A percentile compares a stretch with the other conserved stretches of the same genome.
Conservation (phyloP, 2,888 invertebrate genomes). For the Pogonocherus hispidulus region DNA sequence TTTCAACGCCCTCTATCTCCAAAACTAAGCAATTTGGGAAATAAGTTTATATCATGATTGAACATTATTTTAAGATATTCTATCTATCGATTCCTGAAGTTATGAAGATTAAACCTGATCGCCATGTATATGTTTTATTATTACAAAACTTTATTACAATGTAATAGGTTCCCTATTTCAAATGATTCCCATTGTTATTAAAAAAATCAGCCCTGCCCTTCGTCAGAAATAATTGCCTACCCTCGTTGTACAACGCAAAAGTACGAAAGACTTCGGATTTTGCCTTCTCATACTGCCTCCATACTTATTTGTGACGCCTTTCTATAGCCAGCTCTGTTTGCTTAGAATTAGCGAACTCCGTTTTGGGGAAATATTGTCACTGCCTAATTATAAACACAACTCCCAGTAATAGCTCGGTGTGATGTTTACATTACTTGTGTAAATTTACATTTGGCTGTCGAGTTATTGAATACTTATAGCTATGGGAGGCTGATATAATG, state of each 20-base stretch:
- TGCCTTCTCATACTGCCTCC: constrained; percentile 14
- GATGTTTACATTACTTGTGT: constrained; percentile 65
- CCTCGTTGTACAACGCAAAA: constrained; percentile 9
- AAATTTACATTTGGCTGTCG: constrained; percentile 66
- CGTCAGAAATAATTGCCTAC: too few relatives aligned
- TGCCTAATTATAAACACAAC: constrained; percentile 68
- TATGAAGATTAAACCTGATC: too few relatives aligned
- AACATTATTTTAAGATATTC: too few relatives aligned
- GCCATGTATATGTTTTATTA: too few relatives aligned
- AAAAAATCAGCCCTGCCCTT: too few relatives aligned
- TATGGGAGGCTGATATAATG: constrained; percentile 52
- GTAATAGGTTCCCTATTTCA: too few relatives aligned
- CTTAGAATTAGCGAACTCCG: constrained; percentile 67
- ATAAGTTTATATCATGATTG: too few relatives aligned
- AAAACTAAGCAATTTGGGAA: too few relatives aligned
- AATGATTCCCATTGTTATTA: too few relatives aligned
- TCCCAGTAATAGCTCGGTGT: constrained; percentile 66
- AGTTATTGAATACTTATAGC: constrained; percentile 64
- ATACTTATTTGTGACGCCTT: constrained; percentile 59
- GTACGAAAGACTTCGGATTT: constrained; percentile 26
- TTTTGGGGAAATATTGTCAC: constrained; percentile 67
- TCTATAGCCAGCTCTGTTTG: constrained; percentile 60
- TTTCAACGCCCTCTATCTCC: too few relatives aligned
- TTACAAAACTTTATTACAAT: too few relatives aligned
- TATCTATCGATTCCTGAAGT: too few relatives aligned